Conservation (phyloP, 2,113 vertebrate species). For the Chascanopsetta lugubris region DNA sequence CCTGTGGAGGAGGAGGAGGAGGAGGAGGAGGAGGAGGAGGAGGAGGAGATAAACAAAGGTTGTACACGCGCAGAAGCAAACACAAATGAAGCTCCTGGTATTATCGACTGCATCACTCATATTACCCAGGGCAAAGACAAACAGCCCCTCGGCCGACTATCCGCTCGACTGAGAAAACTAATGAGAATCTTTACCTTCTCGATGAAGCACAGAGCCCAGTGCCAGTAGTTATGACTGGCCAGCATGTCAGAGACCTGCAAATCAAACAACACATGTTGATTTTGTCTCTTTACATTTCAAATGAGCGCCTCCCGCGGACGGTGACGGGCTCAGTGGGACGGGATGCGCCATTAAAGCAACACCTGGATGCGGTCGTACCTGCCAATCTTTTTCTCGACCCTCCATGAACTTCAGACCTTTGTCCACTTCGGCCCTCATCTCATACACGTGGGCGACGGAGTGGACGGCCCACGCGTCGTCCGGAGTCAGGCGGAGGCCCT, state of each 20-base stretch:
- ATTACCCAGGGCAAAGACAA: constrained; percentile 44
- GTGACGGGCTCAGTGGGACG: neutral
- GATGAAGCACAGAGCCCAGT: constrained; percentile 92
- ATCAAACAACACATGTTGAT: constrained; percentile 29
- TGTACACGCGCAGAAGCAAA: constrained; percentile 50
- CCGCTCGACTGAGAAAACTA: constrained; percentile 54
- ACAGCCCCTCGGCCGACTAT: constrained; percentile 33
- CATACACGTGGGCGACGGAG: constrained; percentile 89
- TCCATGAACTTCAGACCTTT: constrained; percentile 90
- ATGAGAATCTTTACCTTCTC: constrained; percentile 88
- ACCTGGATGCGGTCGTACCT: constrained; percentile 74
- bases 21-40: neutral
- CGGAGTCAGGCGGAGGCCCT: constrained; percentile 86
- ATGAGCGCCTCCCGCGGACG: neutral
- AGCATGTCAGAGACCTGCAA: constrained; percentile 88
- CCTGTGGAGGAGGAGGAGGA: constrained; percentile 78
- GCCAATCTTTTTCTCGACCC: constrained; percentile 87
- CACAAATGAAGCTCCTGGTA: constrained; percentile 65
- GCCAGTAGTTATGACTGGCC: constrained; percentile 96
- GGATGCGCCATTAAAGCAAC: neutral
- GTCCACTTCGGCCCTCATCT: constrained; percentile 90
- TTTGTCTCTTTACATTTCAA: neutral
- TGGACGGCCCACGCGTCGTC: constrained; percentile 91
- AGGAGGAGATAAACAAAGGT: constrained; percentile 27
- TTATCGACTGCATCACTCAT: constrained; percentile 63